These are phyloP conservation scores for Parazoanthus swiftii DNA, from an alignment of 92 coral and sea anemone species.

Conservation along the genomic window DNA sequence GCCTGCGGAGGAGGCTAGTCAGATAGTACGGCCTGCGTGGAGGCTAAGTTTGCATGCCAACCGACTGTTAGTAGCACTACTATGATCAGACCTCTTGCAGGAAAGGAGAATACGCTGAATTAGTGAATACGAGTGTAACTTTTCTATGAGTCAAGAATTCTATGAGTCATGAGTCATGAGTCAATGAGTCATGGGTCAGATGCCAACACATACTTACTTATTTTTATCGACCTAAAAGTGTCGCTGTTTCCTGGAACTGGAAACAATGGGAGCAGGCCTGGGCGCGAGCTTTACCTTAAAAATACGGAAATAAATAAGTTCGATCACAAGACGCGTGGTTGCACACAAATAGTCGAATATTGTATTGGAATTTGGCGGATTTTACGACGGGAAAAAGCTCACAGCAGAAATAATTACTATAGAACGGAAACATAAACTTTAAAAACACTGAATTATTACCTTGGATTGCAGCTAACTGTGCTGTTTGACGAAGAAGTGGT, in stretches of 20 bases:
- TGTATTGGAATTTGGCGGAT: slow-evolving; percentile 15
- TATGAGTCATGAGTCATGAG: too few species aligned
- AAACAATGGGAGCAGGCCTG: slow-evolving; percentile 4
- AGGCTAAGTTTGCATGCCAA: too few species aligned
- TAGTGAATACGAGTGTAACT: too few species aligned
- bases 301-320: not conserved
- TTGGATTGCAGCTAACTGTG: not conserved
- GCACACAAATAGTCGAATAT: not conserved
- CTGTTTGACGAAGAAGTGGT: slow-evolving; percentile 13
- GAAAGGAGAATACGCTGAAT: too few species aligned
- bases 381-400: slow-evolving; percentile 35
- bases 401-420: not conserved
- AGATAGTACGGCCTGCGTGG: too few species aligned
- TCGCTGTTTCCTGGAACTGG: not conserved
- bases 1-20: too few species aligned
- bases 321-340: not conserved
- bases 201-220: too few species aligned
- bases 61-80: too few species aligned
- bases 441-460: not conserved
- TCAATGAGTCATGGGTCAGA: too few species aligned
- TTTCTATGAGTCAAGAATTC: too few species aligned
- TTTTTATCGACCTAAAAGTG: too few species aligned
- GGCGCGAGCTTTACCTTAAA: not conserved
- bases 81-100: too few species aligned
- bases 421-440: not conserved